phyloP scores from a whole-genome alignment of 2,797 vertebrate genomes.

The Ctenochaetus hawaiiensis region DNA sequence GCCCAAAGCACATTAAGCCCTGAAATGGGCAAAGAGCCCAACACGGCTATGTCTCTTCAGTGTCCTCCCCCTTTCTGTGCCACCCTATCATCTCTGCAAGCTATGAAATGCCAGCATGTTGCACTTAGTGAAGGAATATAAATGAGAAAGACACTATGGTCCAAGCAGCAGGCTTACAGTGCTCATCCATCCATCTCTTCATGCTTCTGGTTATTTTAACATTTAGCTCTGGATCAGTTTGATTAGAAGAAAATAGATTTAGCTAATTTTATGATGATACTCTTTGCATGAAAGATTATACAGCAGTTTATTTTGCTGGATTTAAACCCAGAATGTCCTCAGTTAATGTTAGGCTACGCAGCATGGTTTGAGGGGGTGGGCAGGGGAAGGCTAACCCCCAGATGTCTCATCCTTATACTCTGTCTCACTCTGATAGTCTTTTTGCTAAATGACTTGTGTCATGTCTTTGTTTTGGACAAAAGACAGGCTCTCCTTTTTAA shows the following conservation, averaged over 20 bases:
- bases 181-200: not conserved
- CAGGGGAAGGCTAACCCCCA: conserved; percentile 12
- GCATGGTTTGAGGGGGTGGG: not conserved
- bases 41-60: conserved; percentile 20
- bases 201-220: conserved; percentile 1
- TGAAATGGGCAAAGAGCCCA: conserved; percentile 54
- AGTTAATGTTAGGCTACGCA: not conserved
- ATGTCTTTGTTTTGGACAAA: conserved; percentile 51
- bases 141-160: conserved; percentile 32
- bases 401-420: conserved; percentile 1
- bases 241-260: not conserved
- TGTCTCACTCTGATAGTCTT: not conserved
- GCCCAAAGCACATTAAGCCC: conserved; percentile 39
- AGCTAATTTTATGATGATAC: no score
- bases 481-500: conserved; percentile 42
- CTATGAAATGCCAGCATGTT: conserved; percentile 26
- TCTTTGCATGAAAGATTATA: not conserved
- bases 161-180: conserved; percentile 1
- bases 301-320: not conserved
- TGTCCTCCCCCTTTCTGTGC: conserved; percentile 15
- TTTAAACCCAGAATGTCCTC: not conserved
- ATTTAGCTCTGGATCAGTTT: not conserved
- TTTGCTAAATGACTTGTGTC: conserved; percentile 32
- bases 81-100: conserved; percentile 40
- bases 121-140: conserved; percentile 28